Evolutionary conservation across 1,140 invertebrate genomes (phyloP).

Genomic region (Chironomus tepperi): DNA sequence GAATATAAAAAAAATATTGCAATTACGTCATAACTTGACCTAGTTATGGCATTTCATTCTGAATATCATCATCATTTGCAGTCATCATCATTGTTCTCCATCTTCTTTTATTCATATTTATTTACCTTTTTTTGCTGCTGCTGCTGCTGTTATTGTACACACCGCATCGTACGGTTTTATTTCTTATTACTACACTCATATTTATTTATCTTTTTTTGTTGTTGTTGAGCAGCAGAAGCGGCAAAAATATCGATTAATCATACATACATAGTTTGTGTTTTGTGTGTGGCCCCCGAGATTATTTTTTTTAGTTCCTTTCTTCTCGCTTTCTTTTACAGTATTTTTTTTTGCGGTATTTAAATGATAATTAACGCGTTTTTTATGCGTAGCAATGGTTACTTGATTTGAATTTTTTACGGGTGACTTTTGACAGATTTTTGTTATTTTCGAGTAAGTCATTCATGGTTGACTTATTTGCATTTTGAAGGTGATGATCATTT

Average conservation of each 20-base stretch:
- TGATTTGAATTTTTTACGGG: no score
- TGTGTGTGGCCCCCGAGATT: neutral
- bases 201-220: neutral
- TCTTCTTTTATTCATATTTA: neutral
- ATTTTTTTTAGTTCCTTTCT: neutral
- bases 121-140: neutral
- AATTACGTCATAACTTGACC: slow-evolving; percentile 3
- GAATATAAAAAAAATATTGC: neutral
- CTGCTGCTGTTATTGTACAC: neutral
- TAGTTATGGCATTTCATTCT: neutral
- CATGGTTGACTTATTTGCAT: no score
- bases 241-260: slow-evolving; percentile 1
- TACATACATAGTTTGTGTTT: neutral
- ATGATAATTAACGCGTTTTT: no score
- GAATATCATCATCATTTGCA: neutral
- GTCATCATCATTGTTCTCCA: neutral
- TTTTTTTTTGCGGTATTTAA: no score
- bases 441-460: no score
- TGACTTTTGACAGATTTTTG: no score
- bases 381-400: no score
- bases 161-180: neutral
- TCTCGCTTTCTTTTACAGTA: no score
- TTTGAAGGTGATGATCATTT: no score
- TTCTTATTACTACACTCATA: neutral
- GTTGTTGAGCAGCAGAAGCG: neutral